Evolutionary conservation across 2,888 invertebrate species (phyloP), one percentile per base, ranked within the genome.

Genomic region (Dromius quadrimaculatus): DNA sequence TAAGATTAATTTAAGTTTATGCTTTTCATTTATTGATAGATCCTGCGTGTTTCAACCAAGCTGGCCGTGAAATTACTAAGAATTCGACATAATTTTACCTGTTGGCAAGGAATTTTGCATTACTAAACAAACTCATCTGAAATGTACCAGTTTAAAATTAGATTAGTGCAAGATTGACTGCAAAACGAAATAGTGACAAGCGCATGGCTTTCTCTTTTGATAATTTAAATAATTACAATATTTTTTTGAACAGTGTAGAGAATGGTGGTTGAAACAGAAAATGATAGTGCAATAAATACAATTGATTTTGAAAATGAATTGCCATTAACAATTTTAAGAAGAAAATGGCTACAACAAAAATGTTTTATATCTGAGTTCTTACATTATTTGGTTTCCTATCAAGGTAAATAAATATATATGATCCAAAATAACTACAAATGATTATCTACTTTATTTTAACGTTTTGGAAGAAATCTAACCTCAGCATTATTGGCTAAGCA

Each of bases 291-390:
- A 41, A 43, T 19, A 19, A 19, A 43, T 43, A 41, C 13, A 41
- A 41, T n/a, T 23, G 13, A 1, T 32, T 15, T 65, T 61, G 64
- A 64, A 28, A 70, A 74, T 28, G 74, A 76, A 45, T 73, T 75
- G 45, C 65, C 77, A 23, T 73, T 80, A 28, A 78, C 79, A 1
- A 54, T 70, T 15, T 74, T 81, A 32, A 75, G 81, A 71, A 78
- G 76, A 34, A 76, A 75, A 62, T 81, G 82, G 81, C 73, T 75
- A 20, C 62, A 72, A 9, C 75, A 79, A 61, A 77, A 81, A 43
- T 82, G 81, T 72, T 74, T 81, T 17, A 81, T 84, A 71, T 78
- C 81, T 1, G 83, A 85, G 62, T 86, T 85, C 75, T 76, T 86
- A 57, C 78, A 81, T 73, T 85, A 84, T 76, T 77, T 86, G 19